Percentiles rank a stretch among this genome's conserved stretches.
Evolutionary conservation across 2,888 invertebrate species (phyloP).

Genomic region (Ctenicera cuprea): DNA sequence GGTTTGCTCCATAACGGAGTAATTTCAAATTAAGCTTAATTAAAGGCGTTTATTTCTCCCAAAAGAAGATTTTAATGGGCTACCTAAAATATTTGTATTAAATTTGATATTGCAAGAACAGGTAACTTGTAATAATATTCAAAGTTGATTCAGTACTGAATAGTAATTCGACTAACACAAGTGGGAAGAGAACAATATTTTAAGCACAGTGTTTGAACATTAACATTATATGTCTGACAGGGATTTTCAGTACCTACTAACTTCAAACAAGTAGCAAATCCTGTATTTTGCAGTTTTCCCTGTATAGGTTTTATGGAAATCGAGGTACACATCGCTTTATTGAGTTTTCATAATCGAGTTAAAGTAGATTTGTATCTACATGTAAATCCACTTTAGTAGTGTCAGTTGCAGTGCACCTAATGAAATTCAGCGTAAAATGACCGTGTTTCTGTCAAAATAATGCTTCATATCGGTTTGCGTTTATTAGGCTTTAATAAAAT

Average conservation of each 20-base stretch:
- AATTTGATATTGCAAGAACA: too few relatives aligned
- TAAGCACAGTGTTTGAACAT: background rate
- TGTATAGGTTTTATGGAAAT: background rate
- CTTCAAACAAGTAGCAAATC: background rate
- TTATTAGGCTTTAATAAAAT: too few relatives aligned
- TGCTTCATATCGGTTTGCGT: too few relatives aligned
- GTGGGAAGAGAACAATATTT: background rate
- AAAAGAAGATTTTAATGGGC: background rate
- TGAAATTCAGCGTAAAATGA: too few relatives aligned
- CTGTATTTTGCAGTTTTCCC: background rate
- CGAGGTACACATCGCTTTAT: background rate
- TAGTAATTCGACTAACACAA: too few relatives aligned
- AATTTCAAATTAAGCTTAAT: slow-evolving; percentile 9
- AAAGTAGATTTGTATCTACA: background rate
- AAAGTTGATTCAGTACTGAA: too few relatives aligned
- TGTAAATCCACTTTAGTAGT: background rate
- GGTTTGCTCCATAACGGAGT: slow-evolving; percentile 21
- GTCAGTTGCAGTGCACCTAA: too few relatives aligned
- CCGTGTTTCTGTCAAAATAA: too few relatives aligned
- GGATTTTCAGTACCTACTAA: background rate
- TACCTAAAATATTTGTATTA: background rate
- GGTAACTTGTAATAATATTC: too few relatives aligned
- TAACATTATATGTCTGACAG: slow-evolving; percentile 5
- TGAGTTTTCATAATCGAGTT: background rate
- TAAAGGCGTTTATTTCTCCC: slow-evolving; percentile 5